Evolutionary conservation across 2,888 invertebrate species (phyloP), one percentile per base, ranked within the genome.

Genomic region (Mesorhabditis belari): DNA sequence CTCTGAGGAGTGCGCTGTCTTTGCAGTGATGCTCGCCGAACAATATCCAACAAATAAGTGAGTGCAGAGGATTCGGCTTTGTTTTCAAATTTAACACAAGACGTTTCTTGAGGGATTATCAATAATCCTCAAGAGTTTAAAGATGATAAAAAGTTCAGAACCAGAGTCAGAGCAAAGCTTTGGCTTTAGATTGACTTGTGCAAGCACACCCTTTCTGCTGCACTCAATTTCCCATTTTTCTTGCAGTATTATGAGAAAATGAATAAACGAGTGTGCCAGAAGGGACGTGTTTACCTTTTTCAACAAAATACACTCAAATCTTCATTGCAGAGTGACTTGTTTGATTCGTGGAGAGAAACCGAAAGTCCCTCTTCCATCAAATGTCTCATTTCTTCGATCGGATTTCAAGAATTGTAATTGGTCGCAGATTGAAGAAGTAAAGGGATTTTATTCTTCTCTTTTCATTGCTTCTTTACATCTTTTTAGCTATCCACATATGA

Each of bases 1-100:
- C n/a, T 73, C 73, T 5, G 73, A 73, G 50, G 71, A 73, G 57
- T 70, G 69, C 0, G 69, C 71, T 27, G 63, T 69, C 2, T 73
- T 73, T 49, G 71, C 71, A 3, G 57, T 73, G 6, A 70, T 66
- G 5, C 51, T 73, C 58, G 73, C 73, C 35, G 73, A 73, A 25
- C 69, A 71, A 21, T 65, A 71, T 50, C 65, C 69, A 4, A 44
- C 63, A 9, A 73, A 73, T 62, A 69, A 67, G 71, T 73, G 44
- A 23, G 54, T 44, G n/a, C n/a, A n/a, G n/a, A n/a, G n/a, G n/a
- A n/a, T n/a, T n/a, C n/a, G n/a, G n/a, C n/a, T n/a, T n/a, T n/a
- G n/a, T n/a, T n/a, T n/a, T n/a, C n/a, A n/a, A n/a, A n/a, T n/a
- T n/a, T n/a, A n/a, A n/a, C n/a, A n/a, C n/a, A n/a, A n/a, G n/a